These are phyloP conservation scores for Antidorcas marsupialis DNA, from an alignment of 2,113 vertebrate species.

Conservation along the genomic window DNA sequence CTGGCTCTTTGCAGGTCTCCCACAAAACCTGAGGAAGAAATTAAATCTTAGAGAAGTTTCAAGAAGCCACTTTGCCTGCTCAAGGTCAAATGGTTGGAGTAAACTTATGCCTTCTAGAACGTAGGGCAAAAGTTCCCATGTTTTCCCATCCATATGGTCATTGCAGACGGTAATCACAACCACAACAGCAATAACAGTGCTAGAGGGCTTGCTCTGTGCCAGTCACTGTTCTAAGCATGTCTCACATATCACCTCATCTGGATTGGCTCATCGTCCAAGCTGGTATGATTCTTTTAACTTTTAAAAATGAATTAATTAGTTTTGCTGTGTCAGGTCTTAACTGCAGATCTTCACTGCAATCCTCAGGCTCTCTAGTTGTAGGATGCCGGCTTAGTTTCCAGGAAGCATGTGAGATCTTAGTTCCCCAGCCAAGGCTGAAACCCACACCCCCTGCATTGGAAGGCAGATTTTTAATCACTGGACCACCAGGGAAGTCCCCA, in stretches of 20 bases:
- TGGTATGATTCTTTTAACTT: not conserved
- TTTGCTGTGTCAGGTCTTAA: not conserved
- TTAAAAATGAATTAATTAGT: not conserved
- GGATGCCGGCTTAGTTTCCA: not conserved
- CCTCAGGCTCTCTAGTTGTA: not conserved
- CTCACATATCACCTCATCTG: not conserved
- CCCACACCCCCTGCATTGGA: not conserved
- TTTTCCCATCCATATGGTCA: not conserved
- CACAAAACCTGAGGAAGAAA: not conserved
- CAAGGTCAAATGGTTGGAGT: no score
- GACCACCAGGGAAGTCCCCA: not conserved
- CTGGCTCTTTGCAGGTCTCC: not conserved
- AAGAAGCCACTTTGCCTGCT: not conserved
- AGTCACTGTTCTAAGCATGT: not conserved
- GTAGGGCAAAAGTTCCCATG: not conserved
- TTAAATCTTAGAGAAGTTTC: not conserved
- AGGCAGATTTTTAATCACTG: not conserved
- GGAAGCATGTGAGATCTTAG: not conserved
- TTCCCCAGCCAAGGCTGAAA: not conserved
- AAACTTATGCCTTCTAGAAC: not conserved
- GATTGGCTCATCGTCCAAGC: fast-evolving
- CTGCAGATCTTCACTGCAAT: not conserved
- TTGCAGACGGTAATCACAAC: not conserved
- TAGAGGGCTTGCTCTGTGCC: no score
- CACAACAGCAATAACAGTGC: not conserved